These are phyloP conservation scores for Eremophila alpestris DNA, from an alignment of 2,797 vertebrate genomes.

Conservation along the genomic window DNA sequence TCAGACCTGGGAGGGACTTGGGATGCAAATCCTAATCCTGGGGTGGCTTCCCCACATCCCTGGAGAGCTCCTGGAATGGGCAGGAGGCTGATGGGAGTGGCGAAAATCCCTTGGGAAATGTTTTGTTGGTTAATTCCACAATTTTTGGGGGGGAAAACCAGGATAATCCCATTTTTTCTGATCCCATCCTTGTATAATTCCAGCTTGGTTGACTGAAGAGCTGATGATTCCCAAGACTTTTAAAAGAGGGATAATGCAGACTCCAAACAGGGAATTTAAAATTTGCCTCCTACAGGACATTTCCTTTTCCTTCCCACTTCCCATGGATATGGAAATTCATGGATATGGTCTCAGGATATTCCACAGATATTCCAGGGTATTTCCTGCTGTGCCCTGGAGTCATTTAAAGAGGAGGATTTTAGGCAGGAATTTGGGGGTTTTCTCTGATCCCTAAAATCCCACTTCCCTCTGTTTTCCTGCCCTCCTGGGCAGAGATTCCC, in stretches of 20 bases:
- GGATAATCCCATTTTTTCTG: neutral
- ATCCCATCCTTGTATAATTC: neutral
- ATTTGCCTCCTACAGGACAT: rapidly evolving
- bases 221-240: neutral
- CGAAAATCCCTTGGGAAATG: neutral
- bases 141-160: rapidly evolving
- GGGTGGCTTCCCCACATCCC: neutral
- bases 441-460: neutral
- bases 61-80: neutral
- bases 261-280: neutral
- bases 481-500: neutral
- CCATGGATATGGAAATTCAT: neutral
- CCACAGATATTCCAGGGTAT: neutral
- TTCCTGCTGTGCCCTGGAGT: neutral
- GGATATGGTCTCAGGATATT: neutral
- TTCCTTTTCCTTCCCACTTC: neutral
- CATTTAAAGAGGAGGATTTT: neutral
- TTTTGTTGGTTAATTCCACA: neutral
- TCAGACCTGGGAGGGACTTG: neutral
- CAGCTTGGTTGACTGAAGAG: neutral
- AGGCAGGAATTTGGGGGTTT: neutral
- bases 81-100: neutral
- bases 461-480: neutral
- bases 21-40: neutral
- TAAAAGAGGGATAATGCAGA: neutral